A percentile compares a stretch with the other conserved stretches of the same genome.
Conservation (phyloP, 2,113 vertebrate genomes). For the Oreotragus oreotragus region DNA sequence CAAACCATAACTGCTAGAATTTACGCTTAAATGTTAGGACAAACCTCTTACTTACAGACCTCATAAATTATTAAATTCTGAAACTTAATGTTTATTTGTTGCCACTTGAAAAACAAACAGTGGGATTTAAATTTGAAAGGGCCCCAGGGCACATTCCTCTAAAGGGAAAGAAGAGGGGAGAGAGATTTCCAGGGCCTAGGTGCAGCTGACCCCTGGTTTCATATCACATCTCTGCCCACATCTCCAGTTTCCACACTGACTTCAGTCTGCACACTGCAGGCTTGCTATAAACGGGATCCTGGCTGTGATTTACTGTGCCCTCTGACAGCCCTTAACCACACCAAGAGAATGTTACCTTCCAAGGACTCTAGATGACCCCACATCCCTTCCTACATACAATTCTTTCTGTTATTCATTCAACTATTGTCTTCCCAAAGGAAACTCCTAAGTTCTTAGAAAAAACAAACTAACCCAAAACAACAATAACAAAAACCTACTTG, state of each 20-base stretch:
- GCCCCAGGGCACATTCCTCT: not conserved
- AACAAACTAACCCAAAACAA: not conserved
- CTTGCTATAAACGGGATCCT: not conserved
- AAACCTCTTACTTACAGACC: not conserved
- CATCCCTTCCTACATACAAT: not conserved
- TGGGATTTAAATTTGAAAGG: not conserved
- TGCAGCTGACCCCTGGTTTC: too few relatives aligned
- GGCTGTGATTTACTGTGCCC: not conserved
- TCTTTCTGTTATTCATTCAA: not conserved
- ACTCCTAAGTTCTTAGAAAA: not conserved
- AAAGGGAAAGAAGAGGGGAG: not conserved
- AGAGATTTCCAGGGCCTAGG: not conserved
- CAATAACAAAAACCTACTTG: not conserved
- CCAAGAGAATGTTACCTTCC: not conserved
- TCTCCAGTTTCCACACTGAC: not conserved
- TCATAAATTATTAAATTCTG: not conserved
- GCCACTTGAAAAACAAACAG: not conserved
- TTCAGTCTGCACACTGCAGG: not conserved
- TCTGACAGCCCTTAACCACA: not conserved
- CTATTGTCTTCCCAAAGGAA: not conserved
- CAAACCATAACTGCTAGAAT: slow-evolving; percentile 51
- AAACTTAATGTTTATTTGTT: not conserved
- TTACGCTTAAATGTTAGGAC: slow-evolving; percentile 41
- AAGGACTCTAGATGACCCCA: not conserved
- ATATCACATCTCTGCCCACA: not conserved